Base-by-base conservation (phyloP, 2,888 invertebrate species). In the Clivina fossor region DNA sequence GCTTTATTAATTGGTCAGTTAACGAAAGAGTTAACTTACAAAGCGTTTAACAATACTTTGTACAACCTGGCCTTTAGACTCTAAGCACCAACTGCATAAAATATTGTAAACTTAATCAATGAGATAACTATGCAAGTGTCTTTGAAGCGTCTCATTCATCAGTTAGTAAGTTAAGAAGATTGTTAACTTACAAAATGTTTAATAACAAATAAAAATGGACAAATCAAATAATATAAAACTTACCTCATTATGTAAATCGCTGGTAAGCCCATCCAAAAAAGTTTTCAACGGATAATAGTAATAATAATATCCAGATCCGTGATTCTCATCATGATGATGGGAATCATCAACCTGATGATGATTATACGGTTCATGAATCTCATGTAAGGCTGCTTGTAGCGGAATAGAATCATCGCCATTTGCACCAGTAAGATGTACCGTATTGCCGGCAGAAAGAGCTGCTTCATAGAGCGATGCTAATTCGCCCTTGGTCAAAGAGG, bases 261-360 rank as follows among this genome's bases (percentile, higher is more conserved):
- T n/a, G n/a, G n/a, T n/a, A 13, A 71, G 58, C 58, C 74, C 74
- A 59, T 74, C 73, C 58, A 75, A 65, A 58, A 79, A 77, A 54
- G 74, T 76, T 61, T 78, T 77, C 44, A 79, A 64, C 0, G 80
- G 80, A 61, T 78, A 79, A 65, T 77, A 80, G 64, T 79, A 78
- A 63, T 79, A 80, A 62, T 76, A 76, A 65, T 76, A 77, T 59
- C 76, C 74, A 19, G 62, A 41, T 24, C 61, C 60, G 38, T 69
- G 66, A 11, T 57, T 20, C 15, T 49, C 26, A 15, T 33, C n/a
- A 13, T 19, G 44, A 11, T 20, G 58, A 33, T 32, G 51, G 20
- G 20, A 46, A 35, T 58, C 58, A 28, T 38, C 49, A 3, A 24
- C 13, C 9, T 35, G 38, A 18, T 51, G 53, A 20, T 54, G 57